Evolutionary conservation across 2,797 vertebrate species (phyloP), one percentile per base, ranked within the genome.

Genomic region (Salmo trutta): DNA sequence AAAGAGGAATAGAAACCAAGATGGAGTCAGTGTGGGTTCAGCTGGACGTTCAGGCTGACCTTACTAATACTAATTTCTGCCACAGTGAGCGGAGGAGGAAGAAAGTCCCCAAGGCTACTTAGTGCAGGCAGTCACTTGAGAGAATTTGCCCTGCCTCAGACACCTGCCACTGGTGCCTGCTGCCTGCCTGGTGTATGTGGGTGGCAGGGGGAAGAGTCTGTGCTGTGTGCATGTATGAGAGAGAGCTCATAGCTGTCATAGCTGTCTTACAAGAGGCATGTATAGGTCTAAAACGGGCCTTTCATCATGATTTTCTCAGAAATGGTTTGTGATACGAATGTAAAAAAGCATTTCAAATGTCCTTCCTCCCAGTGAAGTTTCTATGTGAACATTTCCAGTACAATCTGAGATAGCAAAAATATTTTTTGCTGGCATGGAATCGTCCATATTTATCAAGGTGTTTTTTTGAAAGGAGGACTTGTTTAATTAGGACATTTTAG

Each of bases 41-140:
- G 59, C n/a, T 24, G 59, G 59, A 64, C 1, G 16, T 24, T 75
- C 21, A 47, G 31, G 33, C 77, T 54, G 41, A 56, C 66, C 53
- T 53, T 62, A 74, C 68, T 74, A 56, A 59, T 77, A 59, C 74
- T 76, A 68, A 74, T 79, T 73, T 67, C 76, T 77, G 80, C 75
- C 78, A 75, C 76, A 76, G 14, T 52, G 77, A 78, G 56, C 33
- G 36, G 54, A 15, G 17, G 29, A 31, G 59, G 54, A 21, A 29
- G 29, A 31, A 62, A 47, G 78, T 68, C 73, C 73, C 75, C 80
- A n/a, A 73, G 71, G 54, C 74, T 76, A 78, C 68, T 71, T 76
- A 85, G 79, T 41, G n/a, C 66, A 79, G 31, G 78, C 82, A 88
- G 75, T 68, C 74, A 66, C 86, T 77, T 70, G 80, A 78, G 74